Evolutionary conservation across 37 sponge, comb jelly and placozoan genomes (phyloP), one percentile per base, ranked within the genome.

Genomic region (Aphrocallistes beatrix): DNA sequence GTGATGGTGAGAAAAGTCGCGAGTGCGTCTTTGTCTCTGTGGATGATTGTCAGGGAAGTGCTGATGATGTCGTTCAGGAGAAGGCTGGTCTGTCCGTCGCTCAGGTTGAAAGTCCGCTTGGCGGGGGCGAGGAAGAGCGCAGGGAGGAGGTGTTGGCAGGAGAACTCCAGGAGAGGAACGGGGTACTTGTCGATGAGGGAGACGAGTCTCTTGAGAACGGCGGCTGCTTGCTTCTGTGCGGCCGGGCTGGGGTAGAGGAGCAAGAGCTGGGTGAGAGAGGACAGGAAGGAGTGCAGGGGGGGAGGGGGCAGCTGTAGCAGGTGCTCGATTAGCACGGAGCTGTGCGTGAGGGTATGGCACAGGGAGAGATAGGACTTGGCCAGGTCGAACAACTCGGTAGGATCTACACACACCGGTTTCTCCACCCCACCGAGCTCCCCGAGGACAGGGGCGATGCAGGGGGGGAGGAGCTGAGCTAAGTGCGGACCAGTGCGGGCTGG

Each of bases 111-210:
- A 25, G 75, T 25, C 25, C 75, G 75, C 75, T 60, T 60, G 25
- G 75, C 75, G 8, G 75, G 75, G 28, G 75, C n/a, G 75, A 60
- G 75, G n/a, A 60, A 60, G n/a, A 60, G 75, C 34, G 75, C 75
- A 13, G 75, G 75, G 10, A 60, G n/a, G 6, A 60, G 21, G 3
- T 60, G 75, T 1, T 60, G 75, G n/a, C 6, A 60, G 21, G 75
- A 32, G 75, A 60, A 60, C 75, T 60, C 75, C 8, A 60, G 10
- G 75, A 60, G 75, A 32, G 75, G 75, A 3, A 60, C 75, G n/a
- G 75, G 75, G 75, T 25, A 60, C 75, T 60, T 60, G 75, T 60
- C 75, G 10, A 3, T 60, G 8, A 60, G 75, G 3, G 34, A 19
- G 10, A 60, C 32, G 3, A 60, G 10, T 13, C 25, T 1, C n/a